Percentiles rank a stretch among this genome's conserved stretches.
phyloP scores from a whole-genome alignment of 2,888 invertebrate genomes.

The Aricia artaxerxes region DNA sequence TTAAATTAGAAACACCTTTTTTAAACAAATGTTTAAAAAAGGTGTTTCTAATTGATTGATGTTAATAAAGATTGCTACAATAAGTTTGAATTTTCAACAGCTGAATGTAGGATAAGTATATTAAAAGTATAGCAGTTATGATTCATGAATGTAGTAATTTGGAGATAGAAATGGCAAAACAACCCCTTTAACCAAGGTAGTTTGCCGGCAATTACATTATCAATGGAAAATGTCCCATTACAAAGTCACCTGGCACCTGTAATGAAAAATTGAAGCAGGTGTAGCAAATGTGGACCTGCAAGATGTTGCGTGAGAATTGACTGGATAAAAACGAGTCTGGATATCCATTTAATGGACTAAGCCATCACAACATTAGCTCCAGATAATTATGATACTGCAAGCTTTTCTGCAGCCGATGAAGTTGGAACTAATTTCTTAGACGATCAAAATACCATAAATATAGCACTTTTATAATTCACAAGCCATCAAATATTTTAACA shows the following conservation, averaged over 20 bases:
- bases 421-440: not conserved
- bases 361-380: not conserved
- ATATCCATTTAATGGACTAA: conserved; percentile 8
- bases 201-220: not conserved
- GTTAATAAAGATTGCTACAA: not conserved
- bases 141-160: not conserved
- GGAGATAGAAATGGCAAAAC: not conserved
- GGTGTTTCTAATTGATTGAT: too few relatives aligned
- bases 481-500: not conserved
- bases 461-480: not conserved
- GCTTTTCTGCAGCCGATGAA: not conserved
- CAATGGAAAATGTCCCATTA: conserved; percentile 5
- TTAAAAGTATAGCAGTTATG: too few relatives aligned
- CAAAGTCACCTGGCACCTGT: not conserved
- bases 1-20: conserved; percentile 22
- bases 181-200: not conserved
- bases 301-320: conserved; percentile 24
- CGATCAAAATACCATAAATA: not conserved
- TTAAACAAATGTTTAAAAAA: not conserved
- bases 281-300: not conserved
- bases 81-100: not conserved
- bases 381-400: conserved; percentile 10
- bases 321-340: conserved; percentile 30
- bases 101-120: too few relatives aligned
- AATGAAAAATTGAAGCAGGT: conserved; percentile 24